Percentiles rank a stretch among this genome's conserved stretches.
Evolutionary conservation across 2,888 invertebrate species (phyloP).

Genomic region (Thelaira solivaga): DNA sequence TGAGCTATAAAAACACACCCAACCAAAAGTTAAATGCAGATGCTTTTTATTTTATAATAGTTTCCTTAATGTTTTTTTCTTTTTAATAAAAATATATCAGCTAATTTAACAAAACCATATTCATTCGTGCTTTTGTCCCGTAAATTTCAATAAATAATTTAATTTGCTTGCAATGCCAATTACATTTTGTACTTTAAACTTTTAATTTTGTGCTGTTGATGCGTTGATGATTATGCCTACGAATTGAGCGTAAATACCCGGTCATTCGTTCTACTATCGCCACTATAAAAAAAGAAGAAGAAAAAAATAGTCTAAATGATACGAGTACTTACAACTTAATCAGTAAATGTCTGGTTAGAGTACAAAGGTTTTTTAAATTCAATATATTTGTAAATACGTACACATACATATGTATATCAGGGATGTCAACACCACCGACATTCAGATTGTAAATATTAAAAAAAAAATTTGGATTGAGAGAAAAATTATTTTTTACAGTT

Average conservation of each 20-base stretch:
- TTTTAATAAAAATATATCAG: too few species aligned
- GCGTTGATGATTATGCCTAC: conserved; percentile 14
- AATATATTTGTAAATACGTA: not conserved
- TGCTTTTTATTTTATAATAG: too few species aligned
- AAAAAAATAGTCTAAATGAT: not conserved
- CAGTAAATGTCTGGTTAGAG: conserved; percentile 27
- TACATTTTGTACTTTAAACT: conserved; percentile 53
- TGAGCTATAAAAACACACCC: too few species aligned
- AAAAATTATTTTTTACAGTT: too few species aligned
- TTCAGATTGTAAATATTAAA: too few species aligned
- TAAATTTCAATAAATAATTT: conserved; percentile 28
- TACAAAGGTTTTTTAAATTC: conserved; percentile 26
- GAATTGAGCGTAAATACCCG: not conserved
- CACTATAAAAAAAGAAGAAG: not conserved
- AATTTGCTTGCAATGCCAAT: conserved; percentile 46
- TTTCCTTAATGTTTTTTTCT: too few species aligned
- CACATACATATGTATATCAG: too few species aligned
- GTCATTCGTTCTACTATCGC: conserved; percentile 18
- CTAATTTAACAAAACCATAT: too few species aligned
- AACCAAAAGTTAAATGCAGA: too few species aligned
- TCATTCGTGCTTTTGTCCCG: not conserved
- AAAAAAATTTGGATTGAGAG: too few species aligned
- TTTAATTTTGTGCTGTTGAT: not conserved
- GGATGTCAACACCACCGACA: too few species aligned
- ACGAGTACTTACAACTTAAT: not conserved